phyloP scores from a whole-genome alignment of 2,888 invertebrate species.

The Blastobasis lacticolella region DNA sequence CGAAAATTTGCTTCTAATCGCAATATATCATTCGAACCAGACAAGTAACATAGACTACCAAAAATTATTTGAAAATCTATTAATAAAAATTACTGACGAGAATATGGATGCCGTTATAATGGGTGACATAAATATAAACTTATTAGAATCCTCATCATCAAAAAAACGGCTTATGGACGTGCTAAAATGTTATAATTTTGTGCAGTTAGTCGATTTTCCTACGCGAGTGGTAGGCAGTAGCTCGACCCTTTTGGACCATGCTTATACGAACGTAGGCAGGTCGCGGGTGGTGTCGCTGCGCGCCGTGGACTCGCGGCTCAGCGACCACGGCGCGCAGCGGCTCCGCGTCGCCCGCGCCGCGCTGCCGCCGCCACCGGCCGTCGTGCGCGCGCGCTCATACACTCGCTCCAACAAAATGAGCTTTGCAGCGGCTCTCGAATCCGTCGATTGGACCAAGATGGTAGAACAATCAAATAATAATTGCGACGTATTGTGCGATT shows the following conservation, averaged over 20 bases:
- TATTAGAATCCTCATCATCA: neutral
- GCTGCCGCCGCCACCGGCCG: too few relatives aligned
- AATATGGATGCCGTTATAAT: neutral
- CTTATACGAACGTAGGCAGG: neutral
- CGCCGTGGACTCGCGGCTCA: neutral
- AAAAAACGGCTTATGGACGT: neutral
- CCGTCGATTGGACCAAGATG: neutral
- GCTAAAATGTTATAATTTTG: neutral
- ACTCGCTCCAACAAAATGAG: neutral
- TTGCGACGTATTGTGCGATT: neutral
- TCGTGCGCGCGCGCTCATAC: too few relatives aligned
- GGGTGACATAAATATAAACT: conserved; percentile 1
- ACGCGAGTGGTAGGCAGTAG: neutral
- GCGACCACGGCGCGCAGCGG: neutral
- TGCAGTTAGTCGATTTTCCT: neutral
- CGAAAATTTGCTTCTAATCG: neutral
- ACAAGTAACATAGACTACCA: neutral
- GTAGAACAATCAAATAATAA: neutral
- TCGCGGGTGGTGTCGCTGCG: neutral
- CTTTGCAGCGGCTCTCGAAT: neutral
- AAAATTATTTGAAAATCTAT: neutral
- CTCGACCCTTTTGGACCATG: neutral
- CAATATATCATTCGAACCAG: neutral
- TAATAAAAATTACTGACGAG: neutral
- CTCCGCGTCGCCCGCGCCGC: too few relatives aligned